These are phyloP conservation scores for Protula sp. DNA, from an alignment of 2,888 invertebrate genomes.

Conservation along the genomic window DNA sequence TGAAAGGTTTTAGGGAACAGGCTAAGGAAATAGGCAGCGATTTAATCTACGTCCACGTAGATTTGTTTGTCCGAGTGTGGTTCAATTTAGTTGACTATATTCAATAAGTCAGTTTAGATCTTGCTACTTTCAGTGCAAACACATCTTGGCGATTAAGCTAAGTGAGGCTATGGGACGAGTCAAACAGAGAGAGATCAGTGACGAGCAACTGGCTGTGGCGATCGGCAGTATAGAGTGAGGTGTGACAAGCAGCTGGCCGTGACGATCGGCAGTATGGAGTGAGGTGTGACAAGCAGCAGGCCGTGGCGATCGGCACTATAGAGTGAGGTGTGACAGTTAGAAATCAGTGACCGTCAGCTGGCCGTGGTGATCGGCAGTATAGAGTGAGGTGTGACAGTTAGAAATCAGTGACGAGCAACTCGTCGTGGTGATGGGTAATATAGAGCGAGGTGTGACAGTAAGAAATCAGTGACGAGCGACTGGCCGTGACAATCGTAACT, in stretches of 20 bases:
- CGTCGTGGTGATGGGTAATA: too few relatives aligned
- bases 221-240: constrained; percentile 27
- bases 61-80: too few relatives aligned
- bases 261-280: constrained; percentile 28
- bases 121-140: constrained; percentile 43
- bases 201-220: constrained; percentile 29
- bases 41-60: too few relatives aligned
- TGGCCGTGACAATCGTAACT: constrained; percentile 25
- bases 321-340: constrained; percentile 24
- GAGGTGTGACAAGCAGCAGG: constrained; percentile 22
- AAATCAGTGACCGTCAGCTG: constrained; percentile 25
- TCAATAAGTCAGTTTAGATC: too few relatives aligned
- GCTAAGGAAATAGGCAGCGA: too few relatives aligned
- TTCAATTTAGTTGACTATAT: too few relatives aligned
- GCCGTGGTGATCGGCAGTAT: constrained; percentile 22
- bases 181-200: constrained; percentile 25
- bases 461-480: constrained; percentile 30
- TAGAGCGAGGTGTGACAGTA: too few relatives aligned
- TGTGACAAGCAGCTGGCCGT: constrained; percentile 22
- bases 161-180: constrained; percentile 30
- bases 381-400: too few relatives aligned
- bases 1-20: neutral
- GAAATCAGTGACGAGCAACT: too few relatives aligned
- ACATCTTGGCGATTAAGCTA: constrained; percentile 37
- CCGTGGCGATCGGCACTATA: constrained; percentile 25